Evolutionary conservation across 1,140 invertebrate genomes (phyloP).

Genomic region (Calephelis virginiensis): DNA sequence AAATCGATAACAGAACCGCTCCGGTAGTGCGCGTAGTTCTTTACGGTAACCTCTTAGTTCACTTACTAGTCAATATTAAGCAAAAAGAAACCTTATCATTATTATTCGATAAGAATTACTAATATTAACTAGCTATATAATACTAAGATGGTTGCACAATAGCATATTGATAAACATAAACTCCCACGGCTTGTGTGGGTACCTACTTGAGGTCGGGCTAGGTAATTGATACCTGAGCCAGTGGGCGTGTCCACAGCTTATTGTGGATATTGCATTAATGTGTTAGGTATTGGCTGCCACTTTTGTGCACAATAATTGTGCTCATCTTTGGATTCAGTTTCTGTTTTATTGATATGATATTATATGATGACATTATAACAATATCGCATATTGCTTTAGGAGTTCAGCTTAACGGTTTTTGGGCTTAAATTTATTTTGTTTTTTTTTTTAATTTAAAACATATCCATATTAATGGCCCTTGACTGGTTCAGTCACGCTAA

Average conservation of each 20-base stretch:
- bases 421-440: too few species aligned
- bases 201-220: background rate
- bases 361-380: too few species aligned
- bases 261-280: background rate
- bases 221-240: constrained; percentile 11
- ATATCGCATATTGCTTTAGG: too few species aligned
- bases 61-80: background rate
- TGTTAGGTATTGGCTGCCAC: background rate
- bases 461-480: too few species aligned
- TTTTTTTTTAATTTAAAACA: too few species aligned
- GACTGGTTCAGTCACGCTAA: too few species aligned
- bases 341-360: too few species aligned
- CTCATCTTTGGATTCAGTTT: too few species aligned
- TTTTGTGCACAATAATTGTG: background rate
- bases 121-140: background rate
- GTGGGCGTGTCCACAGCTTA: background rate
- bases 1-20: too few species aligned
- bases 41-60: constrained; percentile 17
- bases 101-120: background rate
- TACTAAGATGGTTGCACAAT: background rate
- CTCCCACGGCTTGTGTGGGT: constrained; percentile 1
- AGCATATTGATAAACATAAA: constrained; percentile 6
- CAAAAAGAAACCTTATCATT: constrained; percentile 3
- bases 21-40: background rate
- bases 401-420: too few species aligned